A percentile compares a stretch with the other conserved stretches of the same genome.
These are phyloP conservation scores for Anguilla pacifica DNA, from an alignment of 2,797 vertebrate species.

Conservation along the genomic window DNA sequence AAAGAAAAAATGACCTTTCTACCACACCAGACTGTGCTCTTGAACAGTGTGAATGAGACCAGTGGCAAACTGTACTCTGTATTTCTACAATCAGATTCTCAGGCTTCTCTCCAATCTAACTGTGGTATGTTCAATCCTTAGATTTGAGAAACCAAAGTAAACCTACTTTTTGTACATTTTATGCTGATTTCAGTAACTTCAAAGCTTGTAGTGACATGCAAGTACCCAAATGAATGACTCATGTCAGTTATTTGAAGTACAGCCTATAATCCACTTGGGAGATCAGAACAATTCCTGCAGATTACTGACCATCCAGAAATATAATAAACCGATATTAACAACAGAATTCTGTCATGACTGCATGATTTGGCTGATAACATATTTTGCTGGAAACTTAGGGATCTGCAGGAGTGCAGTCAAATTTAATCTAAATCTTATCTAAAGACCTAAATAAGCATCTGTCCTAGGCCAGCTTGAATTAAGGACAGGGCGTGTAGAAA, in stretches of 20 bases:
- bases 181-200: neutral
- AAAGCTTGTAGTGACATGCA: neutral
- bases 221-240: neutral
- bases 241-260: too few relatives aligned
- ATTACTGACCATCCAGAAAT: too few relatives aligned
- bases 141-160: neutral
- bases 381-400: too few relatives aligned
- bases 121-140: neutral
- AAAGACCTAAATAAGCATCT: neutral
- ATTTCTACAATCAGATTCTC: neutral
- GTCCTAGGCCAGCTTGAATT: neutral
- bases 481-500: neutral
- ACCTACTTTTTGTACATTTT: neutral
- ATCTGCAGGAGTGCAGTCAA: too few relatives aligned
- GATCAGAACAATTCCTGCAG: too few relatives aligned
- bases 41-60: neutral
- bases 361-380: too few relatives aligned
- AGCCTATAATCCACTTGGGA: too few relatives aligned
- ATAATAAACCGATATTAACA: too few relatives aligned
- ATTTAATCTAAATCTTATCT: too few relatives aligned
- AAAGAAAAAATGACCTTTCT: conserved; percentile 2
- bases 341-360: too few relatives aligned
- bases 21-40: conserved; percentile 28
- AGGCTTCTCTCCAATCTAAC: neutral
- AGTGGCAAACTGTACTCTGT: conserved; percentile 6